phyloP scores from a whole-genome alignment of 2,888 invertebrate genomes.

The Drosophila antonietae region DNA sequence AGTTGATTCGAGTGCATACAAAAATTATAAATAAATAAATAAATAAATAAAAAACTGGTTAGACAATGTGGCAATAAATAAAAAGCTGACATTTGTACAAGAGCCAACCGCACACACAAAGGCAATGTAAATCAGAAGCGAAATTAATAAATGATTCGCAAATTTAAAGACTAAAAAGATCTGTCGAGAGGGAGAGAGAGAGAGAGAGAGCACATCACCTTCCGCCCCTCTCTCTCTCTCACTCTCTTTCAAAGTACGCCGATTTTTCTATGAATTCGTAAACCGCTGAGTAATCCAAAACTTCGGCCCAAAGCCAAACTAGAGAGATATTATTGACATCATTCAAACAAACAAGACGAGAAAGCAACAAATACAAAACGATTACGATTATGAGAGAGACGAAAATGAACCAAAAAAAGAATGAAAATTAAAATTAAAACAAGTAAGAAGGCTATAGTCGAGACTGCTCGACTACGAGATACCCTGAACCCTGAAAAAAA shows the following conservation, averaged over 20 bases:
- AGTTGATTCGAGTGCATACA: constrained; percentile 9
- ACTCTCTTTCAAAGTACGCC: background rate
- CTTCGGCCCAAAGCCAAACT: constrained; percentile 33
- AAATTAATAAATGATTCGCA: constrained; percentile 16
- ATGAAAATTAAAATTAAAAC: background rate
- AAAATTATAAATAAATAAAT: background rate
- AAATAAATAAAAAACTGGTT: constrained; percentile 34
- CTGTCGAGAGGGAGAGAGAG: background rate
- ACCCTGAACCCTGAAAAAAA: no score
- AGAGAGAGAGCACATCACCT: background rate
- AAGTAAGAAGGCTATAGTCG: no score
- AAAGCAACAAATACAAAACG: background rate
- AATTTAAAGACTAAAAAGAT: background rate
- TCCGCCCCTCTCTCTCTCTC: background rate
- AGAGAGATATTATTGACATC: constrained; percentile 19
- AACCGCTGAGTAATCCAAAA: constrained; percentile 53
- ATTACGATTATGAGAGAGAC: background rate
- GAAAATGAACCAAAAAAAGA: background rate
- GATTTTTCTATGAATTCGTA: constrained; percentile 4
- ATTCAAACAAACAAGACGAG: constrained; percentile 7
- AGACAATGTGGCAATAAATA: constrained; percentile 24
- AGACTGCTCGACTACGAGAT: no score
- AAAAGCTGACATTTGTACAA: constrained; percentile 44
- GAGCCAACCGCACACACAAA: constrained; percentile 26
- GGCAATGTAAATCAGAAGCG: constrained; percentile 13